These are phyloP conservation scores for Rhamphomyia laevipes DNA, from an alignment of 2,888 invertebrate species.

Conservation along the genomic window DNA sequence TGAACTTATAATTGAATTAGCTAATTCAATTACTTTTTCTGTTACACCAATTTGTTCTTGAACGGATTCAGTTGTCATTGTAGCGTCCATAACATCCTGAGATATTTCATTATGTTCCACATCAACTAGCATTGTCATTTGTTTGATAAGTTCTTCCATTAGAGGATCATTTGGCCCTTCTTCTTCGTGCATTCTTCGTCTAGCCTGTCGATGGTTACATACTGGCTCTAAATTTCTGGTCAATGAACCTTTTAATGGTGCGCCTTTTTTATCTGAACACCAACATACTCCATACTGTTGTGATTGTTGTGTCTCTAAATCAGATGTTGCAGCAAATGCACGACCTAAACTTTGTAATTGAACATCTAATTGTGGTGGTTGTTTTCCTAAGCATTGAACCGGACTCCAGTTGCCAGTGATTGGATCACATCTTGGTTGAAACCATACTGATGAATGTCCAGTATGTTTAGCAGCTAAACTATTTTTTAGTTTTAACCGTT, in stretches of 20 bases:
- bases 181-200: conserved; percentile 40
- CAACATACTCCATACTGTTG: conserved; percentile 61
- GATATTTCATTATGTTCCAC: conserved; percentile 26
- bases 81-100: conserved; percentile 10
- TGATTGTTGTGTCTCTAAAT: not conserved
- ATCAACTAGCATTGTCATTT: conserved; percentile 47
- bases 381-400: conserved; percentile 61
- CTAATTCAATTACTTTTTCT: conserved; percentile 28
- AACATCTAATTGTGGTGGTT: conserved; percentile 11
- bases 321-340: conserved; percentile 17
- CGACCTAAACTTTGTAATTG: conserved; percentile 16
- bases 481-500: conserved; percentile 67
- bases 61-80: conserved; percentile 1
- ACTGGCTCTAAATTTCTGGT: conserved; percentile 62
- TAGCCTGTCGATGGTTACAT: conserved; percentile 70
- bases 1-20: conserved; percentile 30
- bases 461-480: conserved; percentile 58
- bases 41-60: conserved; percentile 34
- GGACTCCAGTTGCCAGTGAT: conserved; percentile 66
- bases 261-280: conserved; percentile 75
- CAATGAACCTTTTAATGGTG: conserved; percentile 67
- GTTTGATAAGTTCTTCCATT: conserved; percentile 57
- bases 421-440: conserved; percentile 64
- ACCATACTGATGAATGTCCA: conserved; percentile 38
- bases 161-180: conserved; percentile 42